Conservation (phyloP, 1,140 invertebrate species). For the Tetranychus urticae region DNA sequence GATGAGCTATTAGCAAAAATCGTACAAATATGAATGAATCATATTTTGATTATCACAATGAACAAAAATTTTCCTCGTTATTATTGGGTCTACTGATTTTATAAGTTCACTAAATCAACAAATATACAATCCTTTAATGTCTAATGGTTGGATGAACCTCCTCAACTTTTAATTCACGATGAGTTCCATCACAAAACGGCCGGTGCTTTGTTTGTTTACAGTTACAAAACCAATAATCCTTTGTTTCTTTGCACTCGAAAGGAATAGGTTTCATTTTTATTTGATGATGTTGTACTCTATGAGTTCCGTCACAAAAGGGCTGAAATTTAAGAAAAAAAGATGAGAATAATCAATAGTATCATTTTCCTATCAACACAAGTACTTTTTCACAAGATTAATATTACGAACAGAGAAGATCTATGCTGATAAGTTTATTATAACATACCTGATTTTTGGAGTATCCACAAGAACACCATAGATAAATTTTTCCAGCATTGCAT, state of each 20-base stretch:
- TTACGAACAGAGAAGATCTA: not conserved
- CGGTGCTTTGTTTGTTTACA: conserved; percentile 85
- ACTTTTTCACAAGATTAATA: not conserved
- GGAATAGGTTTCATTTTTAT: conserved; percentile 36
- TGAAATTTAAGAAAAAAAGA: conserved; percentile 19
- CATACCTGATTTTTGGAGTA: conserved; percentile 50
- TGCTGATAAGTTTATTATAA: not conserved
- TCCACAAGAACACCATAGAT: conserved; percentile 83
- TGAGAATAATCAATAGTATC: not conserved
- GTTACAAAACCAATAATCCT: conserved; percentile 92
- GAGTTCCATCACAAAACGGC: conserved; percentile 94
- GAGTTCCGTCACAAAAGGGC: conserved; percentile 82
- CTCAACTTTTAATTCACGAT: conserved; percentile 21
- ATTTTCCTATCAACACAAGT: not conserved
- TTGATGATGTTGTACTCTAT: conserved; percentile 42
- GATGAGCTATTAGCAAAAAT: too few relatives aligned
- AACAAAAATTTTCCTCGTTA: too few relatives aligned
- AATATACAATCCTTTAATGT: not conserved
- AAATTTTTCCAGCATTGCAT: conserved; percentile 50
- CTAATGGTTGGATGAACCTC: not conserved
- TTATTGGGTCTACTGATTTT: too few relatives aligned
- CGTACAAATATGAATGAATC: too few relatives aligned
- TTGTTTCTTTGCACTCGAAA: conserved; percentile 61
- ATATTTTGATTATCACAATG: too few relatives aligned
- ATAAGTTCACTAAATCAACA: too few relatives aligned